Base-by-base conservation (phyloP, 1,140 invertebrate species). In the Lutraria rhynchaena region DNA sequence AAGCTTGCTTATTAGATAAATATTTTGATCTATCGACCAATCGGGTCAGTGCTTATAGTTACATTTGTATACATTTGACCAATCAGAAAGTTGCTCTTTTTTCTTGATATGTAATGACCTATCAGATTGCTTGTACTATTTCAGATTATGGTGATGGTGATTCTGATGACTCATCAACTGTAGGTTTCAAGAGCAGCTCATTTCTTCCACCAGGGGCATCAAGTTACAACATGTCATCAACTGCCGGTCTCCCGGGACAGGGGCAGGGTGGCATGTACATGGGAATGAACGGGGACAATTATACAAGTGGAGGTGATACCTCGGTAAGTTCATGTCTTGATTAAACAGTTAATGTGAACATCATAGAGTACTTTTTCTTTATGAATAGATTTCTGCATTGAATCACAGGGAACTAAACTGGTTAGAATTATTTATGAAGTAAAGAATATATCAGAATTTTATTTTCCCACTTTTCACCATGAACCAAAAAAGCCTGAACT, bases 211-310 rank as follows among this genome's bases (percentile, higher is more conserved):
- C 95, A 94, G 96, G 96, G 91, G 96, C 96, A 82, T 98, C 97
- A 81, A 97, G 97, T 70, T 98, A 98, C 94, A 97, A 95, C 87
- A 96, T 97, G 95, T 15, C 67, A 1, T 44, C 63, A 29, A 96
- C 96, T 88, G 96, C 96, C 84, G 96, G 96, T 61, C 95, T 96
- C 69, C 97, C 96, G 83, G 96, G 96, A 67, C 69, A 78, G n/a
- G 76, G 74, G 37, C 70, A 71, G 22, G 82, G 84, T 19, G 89
- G 90, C n/a, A 90, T 90, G 86, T 92, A 91, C 74, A 92, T 92
- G 91, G 91, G 89, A 61, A 85, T 92, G 17, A 92, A 92, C 71
- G 91, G 92, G 33, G 93, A 92, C 83, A 93, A 91, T 82, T 92
- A 92, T 81, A 92, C 90, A 81, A 87, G 91, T 22, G 89, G 88